phyloP scores from a whole-genome alignment of 2,888 invertebrate genomes.

The Brachynemurus nebulosus region DNA sequence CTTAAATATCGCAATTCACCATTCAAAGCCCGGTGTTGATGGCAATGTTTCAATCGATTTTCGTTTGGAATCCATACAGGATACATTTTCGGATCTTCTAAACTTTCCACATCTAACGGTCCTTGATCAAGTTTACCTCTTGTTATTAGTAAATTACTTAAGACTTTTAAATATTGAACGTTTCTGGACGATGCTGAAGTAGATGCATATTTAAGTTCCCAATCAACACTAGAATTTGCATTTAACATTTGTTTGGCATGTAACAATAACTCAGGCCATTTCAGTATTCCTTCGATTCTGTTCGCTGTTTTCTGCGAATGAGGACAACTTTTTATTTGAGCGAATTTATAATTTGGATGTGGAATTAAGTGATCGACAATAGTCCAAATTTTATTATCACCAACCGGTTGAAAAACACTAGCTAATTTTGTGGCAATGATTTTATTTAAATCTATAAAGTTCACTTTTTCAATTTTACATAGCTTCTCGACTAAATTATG shows the following conservation, averaged over 20 bases:
- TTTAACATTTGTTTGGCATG: slow-evolving; percentile 26
- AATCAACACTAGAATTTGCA: slow-evolving; percentile 16
- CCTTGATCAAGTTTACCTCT: slow-evolving; percentile 23
- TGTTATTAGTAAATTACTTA: slow-evolving; percentile 32
- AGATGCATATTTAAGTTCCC: slow-evolving; percentile 21
- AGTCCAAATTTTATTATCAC: slow-evolving; percentile 21
- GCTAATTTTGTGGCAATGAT: slow-evolving; percentile 34
- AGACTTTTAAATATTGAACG: slow-evolving; percentile 17
- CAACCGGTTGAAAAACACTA: slow-evolving; percentile 32
- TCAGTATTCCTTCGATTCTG: slow-evolving; percentile 27
- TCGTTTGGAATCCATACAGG: slow-evolving; percentile 28
- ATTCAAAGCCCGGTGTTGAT: slow-evolving; percentile 28
- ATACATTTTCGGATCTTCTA: slow-evolving; percentile 27
- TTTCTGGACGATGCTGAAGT: slow-evolving; percentile 8
- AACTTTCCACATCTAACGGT: slow-evolving; percentile 21
- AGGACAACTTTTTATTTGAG: slow-evolving; percentile 32
- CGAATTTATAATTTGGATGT: slow-evolving; percentile 34
- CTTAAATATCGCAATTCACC: slow-evolving; percentile 32
- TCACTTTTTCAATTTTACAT: slow-evolving; percentile 24
- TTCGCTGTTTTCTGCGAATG: slow-evolving; percentile 23
- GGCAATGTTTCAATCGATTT: slow-evolving; percentile 27
- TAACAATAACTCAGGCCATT: slow-evolving; percentile 28
- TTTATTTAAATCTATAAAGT: slow-evolving; percentile 32
- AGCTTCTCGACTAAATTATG: slow-evolving; percentile 29
- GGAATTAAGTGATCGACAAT: slow-evolving; percentile 30